These are phyloP conservation scores for Nannoperca australis DNA, from an alignment of 2,797 vertebrate species.

Conservation along the genomic window DNA sequence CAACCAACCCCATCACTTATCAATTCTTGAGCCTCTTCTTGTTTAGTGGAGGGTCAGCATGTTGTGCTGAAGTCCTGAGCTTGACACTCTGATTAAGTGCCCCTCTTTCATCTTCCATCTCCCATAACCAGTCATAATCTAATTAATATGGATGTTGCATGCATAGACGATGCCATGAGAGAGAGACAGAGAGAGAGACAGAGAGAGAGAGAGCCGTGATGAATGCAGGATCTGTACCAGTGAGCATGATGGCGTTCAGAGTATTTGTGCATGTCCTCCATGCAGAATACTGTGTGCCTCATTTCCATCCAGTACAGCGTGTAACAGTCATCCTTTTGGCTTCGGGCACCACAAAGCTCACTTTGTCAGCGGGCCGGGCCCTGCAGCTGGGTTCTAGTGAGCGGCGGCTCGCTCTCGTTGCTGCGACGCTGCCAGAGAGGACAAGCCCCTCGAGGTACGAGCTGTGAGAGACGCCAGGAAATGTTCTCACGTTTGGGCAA, in stretches of 20 bases:
- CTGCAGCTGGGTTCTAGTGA: conserved; percentile 72
- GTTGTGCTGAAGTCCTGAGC: neutral
- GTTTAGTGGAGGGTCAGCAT: neutral
- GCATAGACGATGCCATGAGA: neutral
- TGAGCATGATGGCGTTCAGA: conserved; percentile 31
- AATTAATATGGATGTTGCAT: conserved; percentile 11
- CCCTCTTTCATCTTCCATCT: neutral
- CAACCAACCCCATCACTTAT: neutral
- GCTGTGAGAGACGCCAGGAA: conserved; percentile 16
- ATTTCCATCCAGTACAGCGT: conserved; percentile 75
- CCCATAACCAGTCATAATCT: neutral
- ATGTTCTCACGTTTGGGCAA: neutral
- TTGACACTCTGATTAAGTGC: neutral
- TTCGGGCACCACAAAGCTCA: conserved; percentile 75
- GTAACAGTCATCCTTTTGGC: conserved; percentile 71
- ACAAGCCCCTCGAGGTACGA: conserved; percentile 25
- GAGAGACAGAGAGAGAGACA: no score
- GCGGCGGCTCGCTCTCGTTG: conserved; percentile 28
- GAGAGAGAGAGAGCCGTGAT: neutral
- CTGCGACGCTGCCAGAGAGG: conserved; percentile 22
- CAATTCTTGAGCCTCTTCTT: neutral
- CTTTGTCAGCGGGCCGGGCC: conserved; percentile 74
- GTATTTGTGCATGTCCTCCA: conserved; percentile 50
- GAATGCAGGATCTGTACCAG: conserved; percentile 53
- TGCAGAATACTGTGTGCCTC: conserved; percentile 51